Evolutionary conservation across 1,140 invertebrate genomes (phyloP).

Genomic region (Heliconius melpomene): DNA sequence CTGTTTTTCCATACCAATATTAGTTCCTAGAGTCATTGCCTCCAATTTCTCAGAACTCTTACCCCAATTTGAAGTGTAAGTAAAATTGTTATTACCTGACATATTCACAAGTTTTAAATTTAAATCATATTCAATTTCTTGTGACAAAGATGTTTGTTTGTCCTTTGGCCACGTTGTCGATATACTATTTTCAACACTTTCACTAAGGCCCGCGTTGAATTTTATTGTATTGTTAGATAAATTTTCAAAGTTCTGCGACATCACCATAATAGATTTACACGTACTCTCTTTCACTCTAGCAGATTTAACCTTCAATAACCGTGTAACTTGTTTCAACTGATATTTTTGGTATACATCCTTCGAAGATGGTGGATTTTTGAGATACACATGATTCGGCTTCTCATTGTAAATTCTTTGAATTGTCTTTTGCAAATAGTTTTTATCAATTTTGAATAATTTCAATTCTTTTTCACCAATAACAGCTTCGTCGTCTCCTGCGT

Average conservation of each 20-base stretch:
- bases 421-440: slow-evolving; percentile 43
- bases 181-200: slow-evolving; percentile 60
- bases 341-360: slow-evolving; percentile 60
- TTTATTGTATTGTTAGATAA: slow-evolving; percentile 56
- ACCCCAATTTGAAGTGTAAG: slow-evolving; percentile 51
- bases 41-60: slow-evolving; percentile 58
- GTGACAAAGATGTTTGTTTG: slow-evolving; percentile 48
- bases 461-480: slow-evolving; percentile 40
- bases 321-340: slow-evolving; percentile 57
- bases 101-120: slow-evolving; percentile 54
- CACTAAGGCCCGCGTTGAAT: slow-evolving; percentile 65
- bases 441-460: slow-evolving; percentile 40
- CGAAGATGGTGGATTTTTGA: slow-evolving; percentile 63
- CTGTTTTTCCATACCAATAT: slow-evolving; percentile 59
- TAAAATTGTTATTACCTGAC: slow-evolving; percentile 47
- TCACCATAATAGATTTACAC: slow-evolving; percentile 47
- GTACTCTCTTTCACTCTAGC: slow-evolving; percentile 46
- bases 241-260: slow-evolving; percentile 65
- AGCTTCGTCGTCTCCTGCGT: slow-evolving; percentile 41
- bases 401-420: slow-evolving; percentile 42
- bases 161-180: slow-evolving; percentile 56
- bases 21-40: slow-evolving; percentile 56
- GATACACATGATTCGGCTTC: slow-evolving; percentile 46
- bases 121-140: slow-evolving; percentile 58
- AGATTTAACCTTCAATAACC: slow-evolving; percentile 56